Evolutionary conservation across 2,888 invertebrate genomes (phyloP), one percentile per base, ranked within the genome.

Genomic region (Drosophila helvetica): DNA sequence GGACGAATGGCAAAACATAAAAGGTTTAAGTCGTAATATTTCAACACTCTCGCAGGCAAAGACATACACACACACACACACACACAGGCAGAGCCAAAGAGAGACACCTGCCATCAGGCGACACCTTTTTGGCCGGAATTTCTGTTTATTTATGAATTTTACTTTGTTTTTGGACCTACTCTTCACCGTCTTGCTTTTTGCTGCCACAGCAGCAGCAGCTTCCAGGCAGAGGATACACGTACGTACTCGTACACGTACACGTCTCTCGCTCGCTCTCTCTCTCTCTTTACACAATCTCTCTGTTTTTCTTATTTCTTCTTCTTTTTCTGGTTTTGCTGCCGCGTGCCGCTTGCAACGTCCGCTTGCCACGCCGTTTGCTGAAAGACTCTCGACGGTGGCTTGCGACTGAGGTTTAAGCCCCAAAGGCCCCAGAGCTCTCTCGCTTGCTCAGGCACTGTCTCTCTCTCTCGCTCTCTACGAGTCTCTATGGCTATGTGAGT

Each of bases 351-450:
- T 73, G 56, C 73, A 67, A 88, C 88, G 89, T 87, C 82, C 63
- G 79, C 67, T 70, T 65, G 57, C 75, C 66, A 80, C 82, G 89
- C 87, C 88, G 82, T 84, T 61, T 80, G 85, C 82, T 87, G 69
- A 38, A 38, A 76, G 76, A 83, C 88, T 83, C 89, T 83, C 89
- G 69, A 64, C 30, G 62, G 54, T 74, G 75, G 52, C 64, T 71
- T 30, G 38, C 38, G 38, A 38, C 38, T 38, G 38, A 38, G 38
- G 38, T 38, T 38, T 38, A 38, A 38, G 38, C 38, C 38, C 38
- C 38, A 38, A 38, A 38, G 57, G 74, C 83, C 77, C 83, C 66
- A 83, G 79, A 84, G 79, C 38, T 10, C 38, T 46, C 18, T 15
- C 33, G 33, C 33, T 33, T 9, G 22, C 47, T 55, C 19, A 27